Percentiles rank a stretch among this genome's conserved stretches.
These are phyloP conservation scores for Stegophylla sp. DNA, from an alignment of 2,888 invertebrate genomes.

Conservation along the genomic window DNA sequence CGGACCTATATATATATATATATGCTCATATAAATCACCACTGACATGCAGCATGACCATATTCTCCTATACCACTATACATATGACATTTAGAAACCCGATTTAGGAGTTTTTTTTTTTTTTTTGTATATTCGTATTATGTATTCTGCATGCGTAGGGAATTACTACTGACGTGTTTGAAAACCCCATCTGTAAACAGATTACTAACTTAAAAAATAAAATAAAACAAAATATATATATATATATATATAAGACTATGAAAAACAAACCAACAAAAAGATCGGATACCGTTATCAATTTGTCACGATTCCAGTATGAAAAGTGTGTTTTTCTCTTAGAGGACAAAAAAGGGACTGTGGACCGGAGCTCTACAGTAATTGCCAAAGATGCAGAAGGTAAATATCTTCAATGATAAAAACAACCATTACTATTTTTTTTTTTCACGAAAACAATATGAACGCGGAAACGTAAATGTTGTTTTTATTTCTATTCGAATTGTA, in stretches of 20 bases:
- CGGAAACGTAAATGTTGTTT: conserved; percentile 35
- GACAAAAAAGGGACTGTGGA: conserved; percentile 92
- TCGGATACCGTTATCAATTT: conserved; percentile 51
- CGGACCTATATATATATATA: neutral
- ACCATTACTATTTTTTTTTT: conserved; percentile 19
- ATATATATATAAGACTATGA: too few species aligned
- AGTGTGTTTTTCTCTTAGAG: conserved; percentile 67
- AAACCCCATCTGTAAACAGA: conserved; percentile 15
- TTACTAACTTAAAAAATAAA: neutral
- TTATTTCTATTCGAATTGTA: neutral
- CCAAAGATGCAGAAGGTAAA: conserved; percentile 89
- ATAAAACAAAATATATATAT: conserved; percentile 11
- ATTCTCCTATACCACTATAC: neutral
- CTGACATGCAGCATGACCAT: conserved; percentile 15
- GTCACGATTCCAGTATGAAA: conserved; percentile 60
- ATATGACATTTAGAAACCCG: conserved; percentile 34
- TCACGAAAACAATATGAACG: conserved; percentile 42
- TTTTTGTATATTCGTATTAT: conserved; percentile 5
- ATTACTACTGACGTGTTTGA: conserved; percentile 1
- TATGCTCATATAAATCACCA: neutral
- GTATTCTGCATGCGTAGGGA: conserved; percentile 51
- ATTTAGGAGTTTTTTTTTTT: conserved; percentile 15
- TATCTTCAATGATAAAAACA: conserved; percentile 57
- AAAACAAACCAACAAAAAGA: conserved; percentile 23
- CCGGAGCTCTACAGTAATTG: conserved; percentile 91